phyloP scores from a whole-genome alignment of 2,797 vertebrate species.

The Gymnocypris eckloni region DNA sequence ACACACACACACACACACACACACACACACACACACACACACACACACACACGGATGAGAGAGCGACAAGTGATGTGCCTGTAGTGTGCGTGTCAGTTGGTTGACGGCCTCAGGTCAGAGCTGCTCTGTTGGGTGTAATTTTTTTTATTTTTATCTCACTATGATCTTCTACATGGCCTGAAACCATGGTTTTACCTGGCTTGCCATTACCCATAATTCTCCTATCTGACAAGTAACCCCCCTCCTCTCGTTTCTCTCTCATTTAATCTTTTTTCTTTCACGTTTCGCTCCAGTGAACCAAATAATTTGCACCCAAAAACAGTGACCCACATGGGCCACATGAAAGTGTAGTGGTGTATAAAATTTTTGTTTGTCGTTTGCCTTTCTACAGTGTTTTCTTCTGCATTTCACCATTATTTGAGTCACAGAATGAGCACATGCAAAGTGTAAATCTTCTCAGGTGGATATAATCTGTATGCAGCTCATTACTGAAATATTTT shows the following conservation, averaged over 20 bases:
- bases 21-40: conserved; percentile 5
- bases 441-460: background rate
- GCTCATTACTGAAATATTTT: background rate
- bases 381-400: conserved; percentile 36
- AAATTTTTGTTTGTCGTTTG: conserved; percentile 40
- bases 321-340: conserved; percentile 39
- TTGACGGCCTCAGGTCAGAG: conserved; percentile 14
- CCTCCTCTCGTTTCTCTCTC: background rate
- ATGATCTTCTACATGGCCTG: conserved; percentile 65
- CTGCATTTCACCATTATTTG: background rate
- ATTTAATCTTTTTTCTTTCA: conserved; percentile 35
- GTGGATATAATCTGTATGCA: conserved; percentile 2
- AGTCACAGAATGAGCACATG: conserved; percentile 17
- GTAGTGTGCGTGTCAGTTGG: conserved; percentile 28
- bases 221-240: conserved; percentile 65
- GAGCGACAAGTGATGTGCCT: background rate
- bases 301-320: conserved; percentile 52
- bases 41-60: background rate
- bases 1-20: background rate
- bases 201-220: conserved; percentile 76
- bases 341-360: conserved; percentile 3
- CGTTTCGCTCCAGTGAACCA: conserved; percentile 51
- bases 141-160: background rate
- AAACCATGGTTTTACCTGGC: conserved; percentile 72
- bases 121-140: conserved; percentile 11